Percentiles rank a stretch among this genome's conserved stretches.
phyloP scores from a whole-genome alignment of 2,797 vertebrate genomes.

The Rhyacichthys aspro region DNA sequence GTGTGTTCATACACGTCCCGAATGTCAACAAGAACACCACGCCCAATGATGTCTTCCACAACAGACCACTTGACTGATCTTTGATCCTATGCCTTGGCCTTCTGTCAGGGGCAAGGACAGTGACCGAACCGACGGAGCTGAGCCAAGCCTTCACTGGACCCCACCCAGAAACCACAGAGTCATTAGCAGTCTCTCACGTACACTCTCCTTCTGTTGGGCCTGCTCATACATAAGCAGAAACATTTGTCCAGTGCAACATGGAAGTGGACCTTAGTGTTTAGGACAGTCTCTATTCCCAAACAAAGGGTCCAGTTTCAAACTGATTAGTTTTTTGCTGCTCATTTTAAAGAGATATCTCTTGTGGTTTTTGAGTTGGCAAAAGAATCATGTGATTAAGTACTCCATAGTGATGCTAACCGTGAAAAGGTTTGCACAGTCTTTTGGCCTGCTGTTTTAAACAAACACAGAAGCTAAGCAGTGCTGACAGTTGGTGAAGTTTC shows the following conservation, averaged over 20 bases:
- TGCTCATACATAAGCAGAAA: slow-evolving; percentile 22
- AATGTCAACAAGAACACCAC: slow-evolving; percentile 53
- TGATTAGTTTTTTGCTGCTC: slow-evolving; percentile 18
- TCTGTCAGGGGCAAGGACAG: slow-evolving; percentile 46
- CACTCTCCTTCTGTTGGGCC: slow-evolving; percentile 23
- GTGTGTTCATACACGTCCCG: slow-evolving; percentile 41
- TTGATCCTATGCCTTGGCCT: slow-evolving; percentile 50
- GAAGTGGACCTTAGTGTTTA: slow-evolving; percentile 14
- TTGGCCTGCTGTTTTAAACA: slow-evolving; percentile 44
- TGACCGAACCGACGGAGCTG: slow-evolving; percentile 38
- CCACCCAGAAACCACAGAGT: slow-evolving; percentile 57
- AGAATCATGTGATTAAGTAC: slow-evolving; percentile 12
- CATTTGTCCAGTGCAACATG: slow-evolving; percentile 28
- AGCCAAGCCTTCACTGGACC: slow-evolving; percentile 54
- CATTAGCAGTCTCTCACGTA: slow-evolving; percentile 24
- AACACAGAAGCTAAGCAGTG: slow-evolving; percentile 58
- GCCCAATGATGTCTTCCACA: slow-evolving; percentile 55
- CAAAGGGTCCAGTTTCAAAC: slow-evolving; percentile 21
- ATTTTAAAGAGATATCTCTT: slow-evolving; percentile 24
- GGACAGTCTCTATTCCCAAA: slow-evolving; percentile 13
- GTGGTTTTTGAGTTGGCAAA: slow-evolving; percentile 22
- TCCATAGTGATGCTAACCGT: slow-evolving; percentile 42
- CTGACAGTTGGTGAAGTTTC: slow-evolving; percentile 56
- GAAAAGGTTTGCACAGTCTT: slow-evolving; percentile 36
- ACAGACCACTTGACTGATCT: slow-evolving; percentile 51